A percentile compares a stretch with the other conserved stretches of the same genome.
Evolutionary conservation across 2,888 invertebrate species (phyloP).

Genomic region (Vesta saturnalis): DNA sequence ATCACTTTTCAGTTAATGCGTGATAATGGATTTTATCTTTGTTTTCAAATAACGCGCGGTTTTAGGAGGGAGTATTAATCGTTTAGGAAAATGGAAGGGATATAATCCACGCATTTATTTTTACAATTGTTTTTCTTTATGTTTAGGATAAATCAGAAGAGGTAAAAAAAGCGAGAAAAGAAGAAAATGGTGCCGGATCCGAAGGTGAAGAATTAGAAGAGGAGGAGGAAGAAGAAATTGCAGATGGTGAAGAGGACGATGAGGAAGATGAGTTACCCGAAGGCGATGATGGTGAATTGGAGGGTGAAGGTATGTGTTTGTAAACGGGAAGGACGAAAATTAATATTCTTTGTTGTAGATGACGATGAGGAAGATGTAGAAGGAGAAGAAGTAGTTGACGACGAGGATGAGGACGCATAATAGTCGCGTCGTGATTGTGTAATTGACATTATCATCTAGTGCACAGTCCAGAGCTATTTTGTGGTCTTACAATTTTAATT

Average conservation of each 20-base stretch:
- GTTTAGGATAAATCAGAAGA: constrained; percentile 77
- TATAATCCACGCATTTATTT: not conserved
- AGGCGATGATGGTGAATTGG: constrained; percentile 62
- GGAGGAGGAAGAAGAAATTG: constrained; percentile 65
- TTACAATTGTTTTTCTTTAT: constrained; percentile 31
- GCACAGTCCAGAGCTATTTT: constrained; percentile 59
- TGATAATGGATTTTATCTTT: constrained; percentile 10
- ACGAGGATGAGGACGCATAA: constrained; percentile 63
- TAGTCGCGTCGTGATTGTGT: constrained; percentile 53
- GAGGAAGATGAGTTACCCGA: constrained; percentile 62
- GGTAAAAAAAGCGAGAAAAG: constrained; percentile 82
- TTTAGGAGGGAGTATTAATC: constrained; percentile 6
- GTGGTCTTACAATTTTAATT: constrained; percentile 49
- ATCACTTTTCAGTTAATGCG: constrained; percentile 9
- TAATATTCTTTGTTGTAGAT: constrained; percentile 49
- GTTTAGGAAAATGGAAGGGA: constrained; percentile 3
- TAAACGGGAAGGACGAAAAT: not conserved
- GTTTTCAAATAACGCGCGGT: constrained; percentile 7
- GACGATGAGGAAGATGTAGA: constrained; percentile 62
- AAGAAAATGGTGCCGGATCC: constrained; percentile 78
- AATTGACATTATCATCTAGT: constrained; percentile 52
- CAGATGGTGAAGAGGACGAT: constrained; percentile 61
- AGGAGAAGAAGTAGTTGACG: constrained; percentile 60
- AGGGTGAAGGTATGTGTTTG: constrained; percentile 58
- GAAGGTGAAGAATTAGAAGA: constrained; percentile 71